phyloP scores from a whole-genome alignment of 2,113 vertebrate species.

The Fregetta grallaria region DNA sequence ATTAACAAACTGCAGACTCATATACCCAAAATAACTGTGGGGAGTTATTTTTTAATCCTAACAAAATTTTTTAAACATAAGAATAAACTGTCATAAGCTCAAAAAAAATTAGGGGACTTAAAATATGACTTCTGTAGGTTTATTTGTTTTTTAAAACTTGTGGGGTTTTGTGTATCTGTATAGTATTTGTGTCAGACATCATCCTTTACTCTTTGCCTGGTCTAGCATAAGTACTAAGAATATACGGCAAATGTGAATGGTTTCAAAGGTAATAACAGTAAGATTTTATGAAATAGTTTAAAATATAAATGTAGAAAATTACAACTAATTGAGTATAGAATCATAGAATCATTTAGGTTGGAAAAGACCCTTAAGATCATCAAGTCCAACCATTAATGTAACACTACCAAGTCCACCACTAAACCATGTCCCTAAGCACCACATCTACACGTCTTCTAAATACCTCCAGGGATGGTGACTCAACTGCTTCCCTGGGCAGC shows the following conservation, averaged over 20 bases:
- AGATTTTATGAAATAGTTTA: neutral
- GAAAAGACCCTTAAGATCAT: neutral
- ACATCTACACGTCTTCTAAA: accelerated
- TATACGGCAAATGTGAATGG: neutral
- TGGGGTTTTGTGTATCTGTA: neutral
- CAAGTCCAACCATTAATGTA: neutral
- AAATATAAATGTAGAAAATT: neutral
- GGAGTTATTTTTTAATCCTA: neutral
- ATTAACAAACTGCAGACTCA: neutral
- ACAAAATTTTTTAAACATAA: neutral
- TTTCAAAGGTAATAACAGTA: neutral
- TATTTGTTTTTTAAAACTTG: neutral
- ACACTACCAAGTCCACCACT: neutral
- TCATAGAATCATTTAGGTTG: neutral
- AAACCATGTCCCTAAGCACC: neutral
- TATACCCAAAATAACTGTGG: neutral
- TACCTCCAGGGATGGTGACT: neutral
- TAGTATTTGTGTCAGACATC: neutral
- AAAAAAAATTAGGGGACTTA: neutral
- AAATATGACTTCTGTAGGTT: neutral
- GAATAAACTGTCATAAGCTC: neutral
- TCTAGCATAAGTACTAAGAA: neutral
- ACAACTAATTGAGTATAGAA: neutral
- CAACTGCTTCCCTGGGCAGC: neutral
- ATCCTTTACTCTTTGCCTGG: neutral